Evolutionary conservation across 2,888 invertebrate genomes (phyloP).

Genomic region (Microplitis deprimator): DNA sequence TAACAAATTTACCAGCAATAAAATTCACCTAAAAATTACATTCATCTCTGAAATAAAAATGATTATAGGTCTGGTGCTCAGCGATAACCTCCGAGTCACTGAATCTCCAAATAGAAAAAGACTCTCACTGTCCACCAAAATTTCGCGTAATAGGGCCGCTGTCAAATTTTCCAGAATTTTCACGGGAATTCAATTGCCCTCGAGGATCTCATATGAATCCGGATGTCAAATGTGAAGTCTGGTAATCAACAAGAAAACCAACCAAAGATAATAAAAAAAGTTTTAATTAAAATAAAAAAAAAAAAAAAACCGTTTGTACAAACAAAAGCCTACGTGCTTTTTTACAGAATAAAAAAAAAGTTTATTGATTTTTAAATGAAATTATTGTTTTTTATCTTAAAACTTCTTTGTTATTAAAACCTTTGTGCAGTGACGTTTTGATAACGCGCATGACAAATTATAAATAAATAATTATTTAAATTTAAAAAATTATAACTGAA

Average conservation of each 20-base stretch:
- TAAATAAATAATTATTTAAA: too few species aligned
- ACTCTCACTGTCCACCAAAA: constrained; percentile 91
- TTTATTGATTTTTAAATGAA: not conserved
- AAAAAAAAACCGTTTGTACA: not conserved
- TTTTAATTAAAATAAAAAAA: not conserved
- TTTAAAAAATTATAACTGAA: not conserved
- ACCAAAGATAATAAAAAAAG: not conserved
- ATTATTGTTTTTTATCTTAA: not conserved
- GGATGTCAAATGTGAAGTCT: constrained; percentile 86
- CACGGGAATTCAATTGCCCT: constrained; percentile 84
- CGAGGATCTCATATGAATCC: constrained; percentile 89
- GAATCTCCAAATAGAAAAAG: constrained; percentile 90
- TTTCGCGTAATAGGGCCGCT: constrained; percentile 89
- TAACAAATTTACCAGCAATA: constrained; percentile 9
- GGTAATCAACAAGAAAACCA: constrained; percentile 74
- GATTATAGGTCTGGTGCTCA: constrained; percentile 87
- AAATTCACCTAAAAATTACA: too few species aligned
- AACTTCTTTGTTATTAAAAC: not conserved
- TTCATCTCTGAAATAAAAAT: not conserved
- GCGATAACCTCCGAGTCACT: constrained; percentile 87
- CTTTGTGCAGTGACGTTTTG: too few species aligned
- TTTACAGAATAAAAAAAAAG: not conserved
- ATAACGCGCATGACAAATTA: too few species aligned
- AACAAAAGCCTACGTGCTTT: not conserved
- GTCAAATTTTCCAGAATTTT: constrained; percentile 88